phyloP scores from a whole-genome alignment of 2,113 vertebrate species.

The Copsychus sechellarum region DNA sequence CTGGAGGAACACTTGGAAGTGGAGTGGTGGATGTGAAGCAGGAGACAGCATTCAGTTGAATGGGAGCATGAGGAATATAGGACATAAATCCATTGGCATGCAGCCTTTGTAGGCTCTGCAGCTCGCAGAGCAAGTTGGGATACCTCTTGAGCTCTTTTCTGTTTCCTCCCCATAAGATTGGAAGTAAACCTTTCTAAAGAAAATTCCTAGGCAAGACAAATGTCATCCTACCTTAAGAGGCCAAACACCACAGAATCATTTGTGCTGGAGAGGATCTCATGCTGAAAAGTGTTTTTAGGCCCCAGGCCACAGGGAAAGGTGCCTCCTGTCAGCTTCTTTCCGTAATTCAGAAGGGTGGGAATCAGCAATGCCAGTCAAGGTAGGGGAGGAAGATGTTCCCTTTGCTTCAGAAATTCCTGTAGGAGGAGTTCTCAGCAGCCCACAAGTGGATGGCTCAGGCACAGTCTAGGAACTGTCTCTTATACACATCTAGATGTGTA shows the following conservation, averaged over 20 bases:
- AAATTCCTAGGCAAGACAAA: not conserved
- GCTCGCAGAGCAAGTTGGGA: not conserved
- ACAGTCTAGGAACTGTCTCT: not conserved
- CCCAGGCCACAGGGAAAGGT: not conserved
- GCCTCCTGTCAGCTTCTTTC: not conserved
- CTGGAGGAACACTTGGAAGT: not conserved
- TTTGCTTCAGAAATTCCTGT: not conserved
- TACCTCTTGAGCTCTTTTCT: not conserved
- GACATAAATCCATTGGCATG: not conserved
- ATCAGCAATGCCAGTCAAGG: not conserved
- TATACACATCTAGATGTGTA: no score
- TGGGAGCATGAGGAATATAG: not conserved
- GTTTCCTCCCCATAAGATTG: not conserved
- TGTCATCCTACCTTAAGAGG: not conserved
- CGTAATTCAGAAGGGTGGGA: not conserved
- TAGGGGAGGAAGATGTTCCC: not conserved
- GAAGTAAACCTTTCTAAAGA: not conserved
- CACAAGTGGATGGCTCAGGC: not conserved
- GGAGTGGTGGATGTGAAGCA: not conserved
- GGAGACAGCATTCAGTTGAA: not conserved
- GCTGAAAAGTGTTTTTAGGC: not conserved
- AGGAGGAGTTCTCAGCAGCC: not conserved
- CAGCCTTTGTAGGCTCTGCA: not conserved
- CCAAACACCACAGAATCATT: not conserved
- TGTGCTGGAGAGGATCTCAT: not conserved